Conservation (phyloP, 2,113 vertebrate genomes). For the Gobio gobio region DNA sequence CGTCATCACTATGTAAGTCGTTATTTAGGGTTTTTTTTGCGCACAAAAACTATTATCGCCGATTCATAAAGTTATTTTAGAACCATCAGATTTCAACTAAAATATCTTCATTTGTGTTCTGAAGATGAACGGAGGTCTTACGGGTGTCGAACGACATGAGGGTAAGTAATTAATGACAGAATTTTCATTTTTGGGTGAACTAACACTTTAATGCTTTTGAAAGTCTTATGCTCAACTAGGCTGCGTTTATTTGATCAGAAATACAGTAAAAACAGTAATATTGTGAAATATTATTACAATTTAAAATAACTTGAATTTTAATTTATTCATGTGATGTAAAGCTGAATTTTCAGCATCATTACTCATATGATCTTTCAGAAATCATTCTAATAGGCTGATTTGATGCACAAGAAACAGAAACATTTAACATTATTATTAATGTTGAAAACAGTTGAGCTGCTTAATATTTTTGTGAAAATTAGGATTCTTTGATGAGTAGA, state of each 20-base stretch:
- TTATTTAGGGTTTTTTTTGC: no score
- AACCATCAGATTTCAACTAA: no score
- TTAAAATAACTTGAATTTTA: not conserved
- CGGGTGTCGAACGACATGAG: no score
- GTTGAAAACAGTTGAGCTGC: no score
- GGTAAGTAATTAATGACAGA: no score
- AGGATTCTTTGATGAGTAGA: not conserved
- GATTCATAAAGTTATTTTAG: no score
- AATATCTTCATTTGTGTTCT: no score
- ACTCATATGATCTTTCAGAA: not conserved
- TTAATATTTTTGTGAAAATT: not conserved
- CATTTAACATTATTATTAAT: not conserved
- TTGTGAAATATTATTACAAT: not conserved
- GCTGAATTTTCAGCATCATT: not conserved
- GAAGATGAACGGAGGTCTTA: no score
- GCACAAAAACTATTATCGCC: no score
- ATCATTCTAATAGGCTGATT: not conserved
- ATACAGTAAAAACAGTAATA: not conserved
- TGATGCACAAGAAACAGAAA: not conserved
- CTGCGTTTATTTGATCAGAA: not conserved
- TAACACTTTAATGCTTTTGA: not conserved
- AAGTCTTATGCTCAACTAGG: not conserved
- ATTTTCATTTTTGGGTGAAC: no score
- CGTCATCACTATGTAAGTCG: no score
- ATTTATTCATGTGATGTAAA: not conserved